phyloP scores from a whole-genome alignment of 2,888 invertebrate species.

The Noctuana brunneofusca region DNA sequence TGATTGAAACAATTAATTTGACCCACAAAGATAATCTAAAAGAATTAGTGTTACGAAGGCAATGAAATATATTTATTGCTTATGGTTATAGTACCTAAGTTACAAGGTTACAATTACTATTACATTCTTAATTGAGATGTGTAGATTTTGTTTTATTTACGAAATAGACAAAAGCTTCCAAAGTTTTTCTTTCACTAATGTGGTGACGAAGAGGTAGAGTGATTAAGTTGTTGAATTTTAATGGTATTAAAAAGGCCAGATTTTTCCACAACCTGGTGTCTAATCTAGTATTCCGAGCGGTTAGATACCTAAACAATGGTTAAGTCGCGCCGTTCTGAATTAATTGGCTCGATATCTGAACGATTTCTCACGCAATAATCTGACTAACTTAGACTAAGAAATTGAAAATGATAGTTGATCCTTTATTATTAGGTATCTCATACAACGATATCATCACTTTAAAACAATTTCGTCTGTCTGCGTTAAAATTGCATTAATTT shows the following conservation, averaged over 20 bases:
- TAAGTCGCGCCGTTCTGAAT: constrained; percentile 44
- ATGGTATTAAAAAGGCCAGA: constrained; percentile 39
- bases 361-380: constrained; percentile 37
- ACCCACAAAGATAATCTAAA: constrained; percentile 14
- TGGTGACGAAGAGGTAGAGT: too few species aligned
- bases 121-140: neutral
- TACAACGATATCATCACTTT: constrained; percentile 3
- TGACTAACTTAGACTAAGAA: constrained; percentile 28
- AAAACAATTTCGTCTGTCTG: neutral
- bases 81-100: too few species aligned
- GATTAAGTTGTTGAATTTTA: constrained; percentile 37
- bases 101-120: neutral
- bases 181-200: neutral
- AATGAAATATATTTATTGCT: neutral
- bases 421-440: constrained; percentile 20
- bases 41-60: neutral
- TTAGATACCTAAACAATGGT: constrained; percentile 44
- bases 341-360: constrained; percentile 46
- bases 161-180: neutral
- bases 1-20: constrained; percentile 27
- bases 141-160: too few species aligned
- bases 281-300: constrained; percentile 41
- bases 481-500: constrained; percentile 3
- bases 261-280: constrained; percentile 36
- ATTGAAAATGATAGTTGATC: constrained; percentile 23